Conservation (phyloP, 2,888 invertebrate genomes). For the Lasioglossum villosulum region DNA sequence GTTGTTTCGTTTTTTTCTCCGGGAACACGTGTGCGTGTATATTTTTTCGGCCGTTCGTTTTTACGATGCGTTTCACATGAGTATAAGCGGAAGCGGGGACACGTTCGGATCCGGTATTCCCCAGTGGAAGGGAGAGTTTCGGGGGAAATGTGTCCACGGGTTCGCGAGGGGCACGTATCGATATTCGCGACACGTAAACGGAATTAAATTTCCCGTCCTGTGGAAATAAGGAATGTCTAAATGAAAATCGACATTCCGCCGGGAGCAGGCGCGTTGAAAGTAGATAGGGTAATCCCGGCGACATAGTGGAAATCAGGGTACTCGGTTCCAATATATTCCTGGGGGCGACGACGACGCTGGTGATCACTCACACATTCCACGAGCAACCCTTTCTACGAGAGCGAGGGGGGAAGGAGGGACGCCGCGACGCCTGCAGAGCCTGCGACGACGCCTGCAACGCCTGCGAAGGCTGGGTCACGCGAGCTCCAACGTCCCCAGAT, state of each 20-base stretch:
- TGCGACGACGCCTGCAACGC: not conserved
- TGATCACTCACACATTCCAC: slow-evolving; percentile 62
- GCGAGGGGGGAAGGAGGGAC: not conserved
- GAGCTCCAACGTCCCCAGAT: slow-evolving; percentile 41
- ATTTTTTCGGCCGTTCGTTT: not conserved
- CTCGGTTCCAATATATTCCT: slow-evolving; percentile 64
- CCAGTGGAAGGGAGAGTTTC: not conserved
- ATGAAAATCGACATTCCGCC: slow-evolving; percentile 66
- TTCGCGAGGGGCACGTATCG: not conserved
- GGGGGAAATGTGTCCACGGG: not conserved
- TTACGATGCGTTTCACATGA: not conserved
- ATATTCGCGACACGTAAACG: slow-evolving; percentile 41
- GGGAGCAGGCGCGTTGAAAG: slow-evolving; percentile 28
- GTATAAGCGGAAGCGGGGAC: not conserved
- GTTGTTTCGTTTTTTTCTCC: not conserved
- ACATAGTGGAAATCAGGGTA: slow-evolving; percentile 66
- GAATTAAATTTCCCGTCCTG: slow-evolving; percentile 42
- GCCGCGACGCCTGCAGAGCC: slow-evolving; percentile 12
- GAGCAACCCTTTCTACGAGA: slow-evolving; percentile 30
- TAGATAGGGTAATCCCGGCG: slow-evolving; percentile 68
- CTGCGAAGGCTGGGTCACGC: slow-evolving; percentile 50
- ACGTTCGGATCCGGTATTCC: not conserved
- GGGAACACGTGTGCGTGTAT: not conserved
- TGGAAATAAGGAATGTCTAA: slow-evolving; percentile 63
- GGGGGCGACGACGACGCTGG: not conserved